A percentile compares a stretch with the other conserved stretches of the same genome.
phyloP scores from a whole-genome alignment of 2,888 invertebrate genomes.

The Hypomecis atomaria region DNA sequence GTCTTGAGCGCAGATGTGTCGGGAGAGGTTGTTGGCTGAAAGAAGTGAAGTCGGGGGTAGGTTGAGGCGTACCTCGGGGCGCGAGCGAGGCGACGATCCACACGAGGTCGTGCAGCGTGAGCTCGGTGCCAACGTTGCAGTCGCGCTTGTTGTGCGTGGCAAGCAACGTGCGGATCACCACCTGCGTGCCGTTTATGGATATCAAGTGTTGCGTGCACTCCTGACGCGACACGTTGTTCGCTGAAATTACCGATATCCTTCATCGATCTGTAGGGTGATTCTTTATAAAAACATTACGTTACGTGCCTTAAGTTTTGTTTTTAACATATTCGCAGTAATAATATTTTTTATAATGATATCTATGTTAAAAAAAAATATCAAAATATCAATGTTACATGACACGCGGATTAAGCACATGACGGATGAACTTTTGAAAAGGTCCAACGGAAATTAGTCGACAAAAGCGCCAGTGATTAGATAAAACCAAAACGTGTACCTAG shows the following conservation, averaged over 20 bases:
- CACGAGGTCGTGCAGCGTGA: conserved; percentile 84
- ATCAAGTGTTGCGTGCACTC: conserved; percentile 83
- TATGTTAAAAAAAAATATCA: too few species aligned
- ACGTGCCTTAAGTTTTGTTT: too few species aligned
- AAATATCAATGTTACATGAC: too few species aligned
- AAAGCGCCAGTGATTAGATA: conserved; percentile 13
- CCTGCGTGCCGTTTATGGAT: conserved; percentile 82
- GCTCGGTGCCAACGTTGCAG: conserved; percentile 78
- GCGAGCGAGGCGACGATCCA: conserved; percentile 86
- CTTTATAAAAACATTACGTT: too few species aligned
- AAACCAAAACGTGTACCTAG: conserved; percentile 14
- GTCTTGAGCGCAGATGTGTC: conserved; percentile 78
- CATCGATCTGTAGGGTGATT: conserved; percentile 13
- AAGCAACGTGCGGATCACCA: conserved; percentile 82
- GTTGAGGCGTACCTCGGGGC: conserved; percentile 73
- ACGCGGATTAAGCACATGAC: background rate
- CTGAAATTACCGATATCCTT: conserved; percentile 65
- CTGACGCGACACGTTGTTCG: conserved; percentile 78
- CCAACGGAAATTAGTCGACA: background rate
- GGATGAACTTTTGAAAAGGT: background rate
- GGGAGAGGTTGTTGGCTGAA: conserved; percentile 76
- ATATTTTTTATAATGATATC: too few species aligned
- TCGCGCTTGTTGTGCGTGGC: conserved; percentile 81
- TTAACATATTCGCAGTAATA: too few species aligned
- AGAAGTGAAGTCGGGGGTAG: conserved; percentile 42